These are phyloP conservation scores for Lamproptera curius DNA, from an alignment of 2,888 invertebrate species.

Conservation along the genomic window DNA sequence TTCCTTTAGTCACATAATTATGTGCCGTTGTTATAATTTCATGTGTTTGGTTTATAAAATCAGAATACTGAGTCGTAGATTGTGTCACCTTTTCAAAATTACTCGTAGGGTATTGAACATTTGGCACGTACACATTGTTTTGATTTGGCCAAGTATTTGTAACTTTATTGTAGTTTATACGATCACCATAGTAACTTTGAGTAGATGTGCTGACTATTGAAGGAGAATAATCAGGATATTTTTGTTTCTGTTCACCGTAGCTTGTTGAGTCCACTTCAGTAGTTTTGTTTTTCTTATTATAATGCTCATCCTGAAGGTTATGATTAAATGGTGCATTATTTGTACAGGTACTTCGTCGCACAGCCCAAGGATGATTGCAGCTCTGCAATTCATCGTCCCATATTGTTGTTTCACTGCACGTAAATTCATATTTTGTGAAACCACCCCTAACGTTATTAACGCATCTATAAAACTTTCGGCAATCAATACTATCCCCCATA, in stretches of 20 bases:
- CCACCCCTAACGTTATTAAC: slow-evolving; percentile 80
- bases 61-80: not conserved
- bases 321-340: not conserved
- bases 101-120: slow-evolving; percentile 12
- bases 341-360: slow-evolving; percentile 61
- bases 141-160: slow-evolving; percentile 5
- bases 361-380: slow-evolving; percentile 85
- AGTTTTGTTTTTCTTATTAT: slow-evolving; percentile 2
- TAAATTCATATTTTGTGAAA: slow-evolving; percentile 84
- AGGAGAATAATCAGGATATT: too few relatives aligned
- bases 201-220: slow-evolving; percentile 27
- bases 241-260: slow-evolving; percentile 19
- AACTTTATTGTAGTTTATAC: slow-evolving; percentile 1
- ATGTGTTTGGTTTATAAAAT: slow-evolving; percentile 21
- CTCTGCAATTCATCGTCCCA: slow-evolving; percentile 86
- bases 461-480: slow-evolving; percentile 89
- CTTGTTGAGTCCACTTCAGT: not conserved
- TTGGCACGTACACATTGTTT: not conserved
- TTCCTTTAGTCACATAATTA: slow-evolving; percentile 13
- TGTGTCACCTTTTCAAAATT: slow-evolving; percentile 6
- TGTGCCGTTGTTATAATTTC: slow-evolving; percentile 22
- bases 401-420: slow-evolving; percentile 85
- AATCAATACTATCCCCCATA: slow-evolving; percentile 83
- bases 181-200: slow-evolving; percentile 13
- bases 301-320: not conserved